Conservation (phyloP, 2,113 vertebrate species). For the Carassius carassius region DNA sequence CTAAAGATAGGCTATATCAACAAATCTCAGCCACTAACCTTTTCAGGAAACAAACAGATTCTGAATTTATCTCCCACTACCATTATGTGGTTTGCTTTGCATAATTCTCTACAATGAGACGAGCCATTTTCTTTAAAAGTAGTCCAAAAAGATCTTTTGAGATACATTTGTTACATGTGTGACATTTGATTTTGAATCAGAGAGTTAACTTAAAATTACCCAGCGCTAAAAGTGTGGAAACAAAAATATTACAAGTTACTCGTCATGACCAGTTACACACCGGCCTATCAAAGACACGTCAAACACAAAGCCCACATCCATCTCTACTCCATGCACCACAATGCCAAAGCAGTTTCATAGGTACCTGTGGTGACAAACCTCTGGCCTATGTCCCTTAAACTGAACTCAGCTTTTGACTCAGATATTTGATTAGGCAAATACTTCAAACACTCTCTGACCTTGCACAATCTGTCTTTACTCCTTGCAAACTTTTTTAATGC, state of each 20-base stretch:
- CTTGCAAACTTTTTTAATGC: background rate
- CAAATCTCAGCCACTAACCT: conserved; percentile 23
- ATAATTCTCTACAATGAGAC: background rate
- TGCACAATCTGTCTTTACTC: background rate
- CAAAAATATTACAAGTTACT: background rate
- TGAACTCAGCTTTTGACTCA: background rate
- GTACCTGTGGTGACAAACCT: background rate
- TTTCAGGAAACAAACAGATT: conserved; percentile 33
- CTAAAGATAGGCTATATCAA: background rate
- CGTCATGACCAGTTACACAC: background rate
- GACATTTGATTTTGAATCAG: too few species aligned
- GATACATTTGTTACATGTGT: background rate
- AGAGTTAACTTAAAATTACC: background rate
- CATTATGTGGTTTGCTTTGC: background rate
- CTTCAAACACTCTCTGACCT: background rate
- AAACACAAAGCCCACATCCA: conserved; percentile 10
- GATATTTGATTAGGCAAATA: too few species aligned
- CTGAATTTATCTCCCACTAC: background rate
- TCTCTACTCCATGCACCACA: too few species aligned
- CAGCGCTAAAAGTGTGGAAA: background rate
- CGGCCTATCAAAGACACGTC: background rate
- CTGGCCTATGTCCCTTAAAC: background rate
- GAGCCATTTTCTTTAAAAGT: background rate
- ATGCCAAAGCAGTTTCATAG: background rate
- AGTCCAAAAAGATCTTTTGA: background rate